phyloP scores from a whole-genome alignment of 2,113 vertebrate species.

The Abramis brama region DNA sequence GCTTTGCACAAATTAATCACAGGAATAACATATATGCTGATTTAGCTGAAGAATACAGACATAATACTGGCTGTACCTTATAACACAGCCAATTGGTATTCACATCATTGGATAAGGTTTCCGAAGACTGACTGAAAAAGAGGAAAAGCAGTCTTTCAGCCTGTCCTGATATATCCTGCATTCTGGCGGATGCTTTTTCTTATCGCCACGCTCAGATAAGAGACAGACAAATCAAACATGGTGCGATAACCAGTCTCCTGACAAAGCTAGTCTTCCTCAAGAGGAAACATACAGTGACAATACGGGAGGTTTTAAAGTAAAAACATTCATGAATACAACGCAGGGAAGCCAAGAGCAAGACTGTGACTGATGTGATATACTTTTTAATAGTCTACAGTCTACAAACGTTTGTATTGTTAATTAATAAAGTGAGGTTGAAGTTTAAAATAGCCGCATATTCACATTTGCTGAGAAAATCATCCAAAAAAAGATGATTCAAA shows the following conservation, averaged over 20 bases:
- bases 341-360: background rate
- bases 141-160: conserved; percentile 24
- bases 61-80: background rate
- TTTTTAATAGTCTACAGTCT: background rate
- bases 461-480: background rate
- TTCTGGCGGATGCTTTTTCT: conserved; percentile 24
- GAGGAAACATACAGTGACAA: background rate
- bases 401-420: background rate
- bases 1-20: conserved; percentile 18
- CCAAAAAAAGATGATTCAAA: background rate
- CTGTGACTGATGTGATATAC: background rate
- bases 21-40: conserved; percentile 12
- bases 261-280: conserved; percentile 15
- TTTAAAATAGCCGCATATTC: background rate
- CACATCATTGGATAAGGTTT: background rate
- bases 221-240: conserved; percentile 35
- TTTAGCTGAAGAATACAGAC: background rate
- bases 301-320: background rate
- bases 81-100: conserved; percentile 4
- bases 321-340: background rate
- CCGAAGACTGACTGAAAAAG: background rate
- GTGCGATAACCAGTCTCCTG: conserved; percentile 13
- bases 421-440: background rate
- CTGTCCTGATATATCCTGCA: conserved; percentile 16
- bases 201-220: conserved; percentile 28